Conservation (phyloP, 2,113 vertebrate species). For the Bubo bubo region DNA sequence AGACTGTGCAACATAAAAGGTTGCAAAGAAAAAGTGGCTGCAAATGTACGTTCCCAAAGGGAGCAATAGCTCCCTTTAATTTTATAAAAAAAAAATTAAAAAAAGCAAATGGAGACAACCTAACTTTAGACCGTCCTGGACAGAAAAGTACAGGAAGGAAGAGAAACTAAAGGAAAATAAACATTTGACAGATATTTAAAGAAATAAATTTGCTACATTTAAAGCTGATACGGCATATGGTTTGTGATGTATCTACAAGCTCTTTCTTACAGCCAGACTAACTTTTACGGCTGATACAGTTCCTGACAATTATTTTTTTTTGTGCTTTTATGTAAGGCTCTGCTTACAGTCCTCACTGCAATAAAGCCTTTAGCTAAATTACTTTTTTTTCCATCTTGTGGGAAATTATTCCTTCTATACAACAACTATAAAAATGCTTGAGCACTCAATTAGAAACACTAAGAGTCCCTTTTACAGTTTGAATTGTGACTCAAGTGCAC, state of each 20-base stretch:
- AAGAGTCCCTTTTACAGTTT: neutral
- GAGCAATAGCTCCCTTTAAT: neutral
- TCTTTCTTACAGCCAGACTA: constrained; percentile 24
- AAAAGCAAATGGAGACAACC: neutral
- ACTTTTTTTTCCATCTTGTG: constrained; percentile 36
- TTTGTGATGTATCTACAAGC: neutral
- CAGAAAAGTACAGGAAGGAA: neutral
- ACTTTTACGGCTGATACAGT: constrained; percentile 16
- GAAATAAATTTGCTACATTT: neutral
- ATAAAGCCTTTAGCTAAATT: constrained; percentile 60
- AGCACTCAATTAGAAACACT: constrained; percentile 50
- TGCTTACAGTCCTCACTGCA: constrained; percentile 36
- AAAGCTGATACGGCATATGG: neutral
- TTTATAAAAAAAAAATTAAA: neutral
- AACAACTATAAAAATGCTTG: constrained; percentile 45
- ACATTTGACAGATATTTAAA: neutral
- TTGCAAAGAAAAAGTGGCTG: neutral
- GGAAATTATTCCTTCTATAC: constrained; percentile 56
- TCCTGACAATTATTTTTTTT: constrained; percentile 9
- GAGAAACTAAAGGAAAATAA: neutral
- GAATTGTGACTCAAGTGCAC: constrained; percentile 36
- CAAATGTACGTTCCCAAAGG: neutral
- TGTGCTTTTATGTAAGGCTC: constrained; percentile 5
- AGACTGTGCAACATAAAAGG: neutral
- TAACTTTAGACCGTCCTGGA: neutral